Evolutionary conservation across 1,140 invertebrate species (phyloP), one percentile per base, ranked within the genome.

Genomic region (Ceratitis capitata): DNA sequence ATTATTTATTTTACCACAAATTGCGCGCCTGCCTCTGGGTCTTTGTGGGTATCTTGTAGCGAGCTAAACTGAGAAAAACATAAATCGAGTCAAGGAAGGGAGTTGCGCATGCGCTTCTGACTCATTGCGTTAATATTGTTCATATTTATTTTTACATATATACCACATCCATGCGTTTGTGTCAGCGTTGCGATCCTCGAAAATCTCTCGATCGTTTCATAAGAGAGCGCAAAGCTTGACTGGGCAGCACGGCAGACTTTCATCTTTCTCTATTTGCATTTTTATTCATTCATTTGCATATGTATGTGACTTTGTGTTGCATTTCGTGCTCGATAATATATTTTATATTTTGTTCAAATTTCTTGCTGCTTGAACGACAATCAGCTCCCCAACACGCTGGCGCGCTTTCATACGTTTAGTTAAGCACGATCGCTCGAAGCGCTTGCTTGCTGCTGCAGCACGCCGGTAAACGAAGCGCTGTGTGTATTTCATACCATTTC

Each of bases 51-150:
- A 4, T 29, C 29, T 61, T 53, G 9, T 1, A 19, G n/a, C 51
- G n/a, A 53, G 5, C 29, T 61, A n/a, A n/a, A n/a, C n/a, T n/a
- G n/a, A n/a, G n/a, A n/a, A n/a, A n/a, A n/a, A n/a, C n/a, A n/a
- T n/a, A n/a, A n/a, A n/a, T n/a, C 23, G 29, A 4, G 5, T 56
- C 26, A 26, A 26, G 10, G 56, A 5, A 19, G 53, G 19, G 19
- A 2, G 69, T 45, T 78, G 69, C 69, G 39, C 69, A 78, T 78
- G 69, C 35, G n/a, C 35, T 74, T 74, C 69, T 74, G 64, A 42
- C 35, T n/a, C 69, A 74, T 74, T 74, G 69, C 69, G 39, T 78
- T 42, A 78, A 26, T n/a, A 4, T 45, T 78, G 23, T 47, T 19
- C 39, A 14, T 23, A 16, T 45, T 78, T 45, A 4, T n/a, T 78